These are phyloP conservation scores for Drosophila micromelanica DNA, from an alignment of 1,140 invertebrate genomes.

Conservation along the genomic window DNA sequence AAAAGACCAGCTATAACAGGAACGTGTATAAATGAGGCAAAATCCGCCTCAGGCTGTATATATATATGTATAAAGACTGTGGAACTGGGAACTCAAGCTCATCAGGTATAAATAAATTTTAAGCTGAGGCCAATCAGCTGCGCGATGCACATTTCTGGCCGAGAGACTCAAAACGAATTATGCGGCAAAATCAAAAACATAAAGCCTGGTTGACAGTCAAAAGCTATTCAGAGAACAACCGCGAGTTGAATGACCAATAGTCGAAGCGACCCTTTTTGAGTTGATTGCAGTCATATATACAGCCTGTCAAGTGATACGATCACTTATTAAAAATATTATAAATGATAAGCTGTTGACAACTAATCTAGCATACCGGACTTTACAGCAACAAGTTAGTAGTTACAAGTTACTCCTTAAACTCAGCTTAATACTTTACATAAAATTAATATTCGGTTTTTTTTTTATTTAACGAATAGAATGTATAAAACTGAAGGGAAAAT, in stretches of 20 bases:
- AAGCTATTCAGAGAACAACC: not conserved
- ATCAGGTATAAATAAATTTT: conserved; percentile 54
- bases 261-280: not conserved
- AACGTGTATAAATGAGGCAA: conserved; percentile 77
- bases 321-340: conserved; percentile 29
- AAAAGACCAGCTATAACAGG: conserved; percentile 60
- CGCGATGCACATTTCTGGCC: conserved; percentile 7
- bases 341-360: conserved; percentile 63
- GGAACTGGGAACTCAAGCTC: conserved; percentile 30
- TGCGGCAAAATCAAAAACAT: conserved; percentile 23
- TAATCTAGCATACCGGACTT: not conserved
- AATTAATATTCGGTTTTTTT: too few relatives aligned
- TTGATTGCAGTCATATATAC: not conserved
- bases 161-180: conserved; percentile 42
- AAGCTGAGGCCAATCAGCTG: conserved; percentile 16
- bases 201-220: conserved; percentile 35
- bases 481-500: too few relatives aligned
- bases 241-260: conserved; percentile 59
- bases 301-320: too few relatives aligned
- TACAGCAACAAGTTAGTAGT: too few relatives aligned
- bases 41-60: conserved; percentile 65
- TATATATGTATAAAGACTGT: conserved; percentile 40
- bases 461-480: too few relatives aligned
- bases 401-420: too few relatives aligned
- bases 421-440: too few relatives aligned